Percentiles rank a stretch among this genome's conserved stretches.
phyloP scores from a whole-genome alignment of 1,140 invertebrate species.

The Spodoptera frugiperda region DNA sequence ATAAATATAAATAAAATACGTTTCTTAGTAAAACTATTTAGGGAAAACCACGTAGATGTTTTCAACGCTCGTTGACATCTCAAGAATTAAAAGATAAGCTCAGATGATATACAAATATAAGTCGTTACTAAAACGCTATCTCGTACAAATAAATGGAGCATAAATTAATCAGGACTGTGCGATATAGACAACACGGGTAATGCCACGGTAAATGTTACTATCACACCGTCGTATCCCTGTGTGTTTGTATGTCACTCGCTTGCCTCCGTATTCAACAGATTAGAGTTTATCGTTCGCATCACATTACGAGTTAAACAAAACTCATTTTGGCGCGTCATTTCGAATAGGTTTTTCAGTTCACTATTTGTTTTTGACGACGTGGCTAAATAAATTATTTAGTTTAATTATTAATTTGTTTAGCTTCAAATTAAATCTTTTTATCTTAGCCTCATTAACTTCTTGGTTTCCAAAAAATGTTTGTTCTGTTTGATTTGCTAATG shows the following conservation, averaged over 20 bases:
- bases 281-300: constrained; percentile 37
- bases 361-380: neutral
- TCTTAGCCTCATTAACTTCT: no score
- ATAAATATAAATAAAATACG: neutral
- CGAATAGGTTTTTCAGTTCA: neutral
- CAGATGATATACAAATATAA: constrained; percentile 77
- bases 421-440: no score
- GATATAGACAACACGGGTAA: constrained; percentile 80
- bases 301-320: neutral
- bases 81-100: constrained; percentile 84
- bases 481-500: no score
- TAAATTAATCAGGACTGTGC: constrained; percentile 81
- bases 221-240: constrained; percentile 51
- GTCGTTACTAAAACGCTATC: constrained; percentile 78
- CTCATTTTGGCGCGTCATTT: constrained; percentile 8
- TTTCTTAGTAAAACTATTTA: constrained; percentile 10
- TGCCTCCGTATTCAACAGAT: constrained; percentile 45
- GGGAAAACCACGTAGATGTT: constrained; percentile 64
- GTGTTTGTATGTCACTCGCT: constrained; percentile 43
- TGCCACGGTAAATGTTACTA: constrained; percentile 81
- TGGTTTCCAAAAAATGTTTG: no score
- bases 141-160: constrained; percentile 78
- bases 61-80: constrained; percentile 70
- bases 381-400: no score
- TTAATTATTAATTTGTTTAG: no score